These are phyloP conservation scores for Drosophila nigricruria DNA, from an alignment of 2,888 invertebrate genomes.

Conservation along the genomic window DNA sequence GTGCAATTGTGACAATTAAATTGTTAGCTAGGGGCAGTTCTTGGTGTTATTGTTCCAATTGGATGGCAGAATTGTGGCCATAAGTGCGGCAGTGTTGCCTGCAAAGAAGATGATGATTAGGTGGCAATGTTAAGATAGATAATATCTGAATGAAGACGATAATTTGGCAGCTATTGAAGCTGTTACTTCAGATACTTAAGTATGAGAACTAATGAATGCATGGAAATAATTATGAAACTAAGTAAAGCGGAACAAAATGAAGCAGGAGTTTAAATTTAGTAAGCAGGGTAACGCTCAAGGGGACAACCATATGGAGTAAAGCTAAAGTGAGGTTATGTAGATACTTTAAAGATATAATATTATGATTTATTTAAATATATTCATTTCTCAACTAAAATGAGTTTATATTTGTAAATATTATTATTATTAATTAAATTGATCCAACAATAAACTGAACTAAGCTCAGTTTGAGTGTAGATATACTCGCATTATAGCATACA, in stretches of 20 bases:
- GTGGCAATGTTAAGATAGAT: constrained; percentile 45
- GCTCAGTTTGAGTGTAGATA: background rate
- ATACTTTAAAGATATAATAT: background rate
- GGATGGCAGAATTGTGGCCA: constrained; percentile 45
- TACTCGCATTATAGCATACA: background rate
- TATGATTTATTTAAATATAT: background rate
- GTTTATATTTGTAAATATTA: background rate
- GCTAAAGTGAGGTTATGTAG: background rate
- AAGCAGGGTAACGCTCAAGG: background rate
- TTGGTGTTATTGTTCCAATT: constrained; percentile 37
- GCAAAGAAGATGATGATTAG: constrained; percentile 42
- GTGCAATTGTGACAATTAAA: constrained; percentile 60
- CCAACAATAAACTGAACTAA: background rate
- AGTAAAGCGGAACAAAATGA: background rate
- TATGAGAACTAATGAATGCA: background rate
- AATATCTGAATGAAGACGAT: constrained; percentile 37
- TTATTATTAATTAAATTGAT: background rate
- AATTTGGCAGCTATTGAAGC: constrained; percentile 36
- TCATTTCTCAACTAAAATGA: background rate
- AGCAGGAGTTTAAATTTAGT: no score
- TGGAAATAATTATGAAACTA: background rate
- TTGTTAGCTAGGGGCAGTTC: constrained; percentile 52
- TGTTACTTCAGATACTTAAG: constrained; percentile 21
- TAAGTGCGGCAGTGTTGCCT: constrained; percentile 51
- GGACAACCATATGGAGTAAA: no score